These are phyloP conservation scores for Cryptotis parvus DNA, from an alignment of 2,113 vertebrate genomes.

Conservation along the genomic window DNA sequence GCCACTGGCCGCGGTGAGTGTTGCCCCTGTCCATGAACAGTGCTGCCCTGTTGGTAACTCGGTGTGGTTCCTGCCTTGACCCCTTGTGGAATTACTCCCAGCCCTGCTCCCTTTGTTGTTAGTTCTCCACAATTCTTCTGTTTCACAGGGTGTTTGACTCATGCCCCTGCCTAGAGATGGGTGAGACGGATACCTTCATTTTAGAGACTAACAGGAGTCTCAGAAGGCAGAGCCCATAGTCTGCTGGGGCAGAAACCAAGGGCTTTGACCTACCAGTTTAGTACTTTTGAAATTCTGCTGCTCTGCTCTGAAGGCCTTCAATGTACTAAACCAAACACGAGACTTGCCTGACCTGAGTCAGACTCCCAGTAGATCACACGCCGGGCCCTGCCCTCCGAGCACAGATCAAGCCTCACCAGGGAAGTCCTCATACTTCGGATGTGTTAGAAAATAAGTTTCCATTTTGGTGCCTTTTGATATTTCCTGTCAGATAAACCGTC, in stretches of 20 bases:
- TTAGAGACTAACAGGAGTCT: not conserved
- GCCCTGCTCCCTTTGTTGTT: rapidly evolving
- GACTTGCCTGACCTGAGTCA: not conserved
- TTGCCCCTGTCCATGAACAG: too few relatives aligned
- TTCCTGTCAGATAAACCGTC: constrained; percentile 1
- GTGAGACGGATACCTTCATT: not conserved
- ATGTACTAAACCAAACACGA: not conserved
- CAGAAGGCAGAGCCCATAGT: not conserved
- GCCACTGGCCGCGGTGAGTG: rapidly evolving
- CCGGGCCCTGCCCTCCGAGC: too few relatives aligned
- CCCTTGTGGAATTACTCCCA: rapidly evolving
- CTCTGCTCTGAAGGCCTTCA: not conserved
- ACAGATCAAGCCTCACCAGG: not conserved
- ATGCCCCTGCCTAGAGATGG: not conserved
- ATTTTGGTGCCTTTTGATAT: not conserved
- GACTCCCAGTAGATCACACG: too few relatives aligned
- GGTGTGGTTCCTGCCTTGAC: not conserved
- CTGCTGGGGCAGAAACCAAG: not conserved
- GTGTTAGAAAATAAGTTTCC: not conserved
- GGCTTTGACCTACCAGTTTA: not conserved
- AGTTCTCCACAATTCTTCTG: too few relatives aligned
- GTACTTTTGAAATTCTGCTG: not conserved
- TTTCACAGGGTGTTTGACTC: too few relatives aligned
- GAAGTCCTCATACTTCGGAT: not conserved
- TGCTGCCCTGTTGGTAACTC: not conserved